Evolutionary conservation across 1,140 invertebrate genomes (phyloP).

Genomic region (Macrotrachela quadricornifera): DNA sequence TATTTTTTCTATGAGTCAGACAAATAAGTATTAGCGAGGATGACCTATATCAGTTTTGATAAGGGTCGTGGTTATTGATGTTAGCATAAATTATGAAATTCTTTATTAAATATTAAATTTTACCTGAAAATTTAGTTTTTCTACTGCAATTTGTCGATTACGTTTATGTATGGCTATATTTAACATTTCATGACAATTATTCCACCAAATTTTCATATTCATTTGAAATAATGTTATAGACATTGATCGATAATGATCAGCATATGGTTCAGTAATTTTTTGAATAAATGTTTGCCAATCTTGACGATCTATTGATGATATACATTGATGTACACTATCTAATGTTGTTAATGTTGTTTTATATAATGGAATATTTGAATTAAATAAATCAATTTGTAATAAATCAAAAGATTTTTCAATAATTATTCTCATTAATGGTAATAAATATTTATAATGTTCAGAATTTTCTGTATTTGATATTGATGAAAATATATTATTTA

Average conservation of each 20-base stretch:
- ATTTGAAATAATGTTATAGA: slow-evolving; percentile 6
- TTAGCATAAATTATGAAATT: no score
- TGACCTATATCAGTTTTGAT: no score
- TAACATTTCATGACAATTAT: slow-evolving; percentile 37
- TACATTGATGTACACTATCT: slow-evolving; percentile 39
- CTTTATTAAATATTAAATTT: no score
- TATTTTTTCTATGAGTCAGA: no score
- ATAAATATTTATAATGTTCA: slow-evolving; percentile 34
- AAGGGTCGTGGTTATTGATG: no score
- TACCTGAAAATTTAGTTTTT: slow-evolving; percentile 39
- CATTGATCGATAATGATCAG: slow-evolving; percentile 11
- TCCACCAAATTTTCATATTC: slow-evolving; percentile 38
- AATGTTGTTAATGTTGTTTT: slow-evolving; percentile 38
- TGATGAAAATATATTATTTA: slow-evolving; percentile 12
- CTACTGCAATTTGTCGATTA: slow-evolving; percentile 36
- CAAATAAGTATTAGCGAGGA: no score
- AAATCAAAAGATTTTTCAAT: slow-evolving; percentile 36
- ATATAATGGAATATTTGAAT: slow-evolving; percentile 36
- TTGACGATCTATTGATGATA: slow-evolving; percentile 21
- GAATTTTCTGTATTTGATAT: no score
- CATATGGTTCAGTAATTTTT: slow-evolving; percentile 17
- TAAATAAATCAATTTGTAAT: slow-evolving; percentile 32
- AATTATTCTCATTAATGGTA: slow-evolving; percentile 41
- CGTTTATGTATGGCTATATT: slow-evolving; percentile 38
- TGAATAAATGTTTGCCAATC: slow-evolving; percentile 40